A percentile compares a stretch with the other conserved stretches of the same genome.
Evolutionary conservation across 2,113 vertebrate genomes (phyloP).

Genomic region (Salvator merianae): DNA sequence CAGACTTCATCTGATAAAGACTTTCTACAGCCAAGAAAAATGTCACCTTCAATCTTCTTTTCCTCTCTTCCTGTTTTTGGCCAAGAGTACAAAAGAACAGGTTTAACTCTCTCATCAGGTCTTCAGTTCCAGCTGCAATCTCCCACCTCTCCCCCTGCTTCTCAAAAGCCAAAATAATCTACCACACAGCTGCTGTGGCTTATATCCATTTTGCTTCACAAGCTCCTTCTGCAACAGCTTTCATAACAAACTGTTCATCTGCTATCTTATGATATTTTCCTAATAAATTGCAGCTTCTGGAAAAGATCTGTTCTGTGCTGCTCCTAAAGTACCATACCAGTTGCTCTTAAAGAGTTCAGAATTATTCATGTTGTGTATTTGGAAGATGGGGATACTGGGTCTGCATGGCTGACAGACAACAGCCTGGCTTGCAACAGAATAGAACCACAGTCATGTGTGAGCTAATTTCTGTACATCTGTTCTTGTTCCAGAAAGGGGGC

Average conservation of each 20-base stretch:
- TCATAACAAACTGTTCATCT: not conserved
- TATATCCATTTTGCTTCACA: not conserved
- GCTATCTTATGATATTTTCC: not conserved
- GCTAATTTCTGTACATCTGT: not conserved
- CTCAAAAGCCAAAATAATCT: not conserved
- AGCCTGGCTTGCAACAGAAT: too few species aligned
- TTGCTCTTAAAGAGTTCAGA: too few species aligned
- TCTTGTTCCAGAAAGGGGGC: not conserved
- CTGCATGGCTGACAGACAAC: too few species aligned
- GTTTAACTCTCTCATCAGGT: not conserved
- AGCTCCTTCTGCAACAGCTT: not conserved
- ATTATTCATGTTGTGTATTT: too few species aligned
- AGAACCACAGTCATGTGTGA: not conserved
- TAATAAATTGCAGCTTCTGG: not conserved
- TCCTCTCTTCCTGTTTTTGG: not conserved
- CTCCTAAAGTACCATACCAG: too few species aligned
- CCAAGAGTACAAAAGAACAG: not conserved
- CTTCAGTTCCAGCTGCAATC: not conserved
- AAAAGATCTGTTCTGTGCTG: not conserved
- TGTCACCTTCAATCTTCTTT: not conserved
- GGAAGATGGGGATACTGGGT: too few species aligned
- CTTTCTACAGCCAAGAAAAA: not conserved
- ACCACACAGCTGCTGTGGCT: not conserved
- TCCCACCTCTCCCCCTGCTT: not conserved
- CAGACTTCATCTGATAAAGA: not conserved